Conservation (phyloP, 2,113 vertebrate species). For the Ameiurus melas region DNA sequence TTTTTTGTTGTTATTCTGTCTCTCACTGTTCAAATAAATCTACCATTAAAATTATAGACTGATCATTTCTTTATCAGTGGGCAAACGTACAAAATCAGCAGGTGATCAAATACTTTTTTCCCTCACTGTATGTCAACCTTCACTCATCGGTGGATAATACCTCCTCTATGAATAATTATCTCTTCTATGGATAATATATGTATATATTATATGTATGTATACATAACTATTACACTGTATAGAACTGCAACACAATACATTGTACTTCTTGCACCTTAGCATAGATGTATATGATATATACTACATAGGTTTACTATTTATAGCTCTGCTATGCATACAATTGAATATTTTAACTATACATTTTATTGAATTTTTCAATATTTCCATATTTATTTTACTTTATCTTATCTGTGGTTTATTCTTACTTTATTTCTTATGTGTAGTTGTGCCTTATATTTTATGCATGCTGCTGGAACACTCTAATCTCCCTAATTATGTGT, state of each 20-base stretch:
- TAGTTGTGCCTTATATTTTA: not conserved
- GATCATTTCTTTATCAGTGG: too few relatives aligned
- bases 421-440: not conserved
- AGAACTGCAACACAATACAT: not conserved
- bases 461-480: not conserved
- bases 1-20: too few relatives aligned
- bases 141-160: not conserved
- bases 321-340: not conserved
- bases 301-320: not conserved
- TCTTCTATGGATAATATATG: not conserved
- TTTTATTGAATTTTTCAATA: not conserved
- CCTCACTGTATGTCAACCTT: not conserved
- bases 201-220: too few relatives aligned
- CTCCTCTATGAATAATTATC: too few relatives aligned
- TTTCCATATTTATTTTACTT: not conserved
- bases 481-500: too few relatives aligned
- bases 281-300: not conserved
- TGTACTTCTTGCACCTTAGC: not conserved
- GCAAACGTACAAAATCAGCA: too few relatives aligned
- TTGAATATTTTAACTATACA: not conserved
- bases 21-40: too few relatives aligned
- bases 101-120: too few relatives aligned
- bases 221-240: not conserved
- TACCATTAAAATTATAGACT: too few relatives aligned
- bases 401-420: not conserved